These are phyloP conservation scores for Muscina levida DNA, from an alignment of 2,888 invertebrate genomes.

Conservation along the genomic window DNA sequence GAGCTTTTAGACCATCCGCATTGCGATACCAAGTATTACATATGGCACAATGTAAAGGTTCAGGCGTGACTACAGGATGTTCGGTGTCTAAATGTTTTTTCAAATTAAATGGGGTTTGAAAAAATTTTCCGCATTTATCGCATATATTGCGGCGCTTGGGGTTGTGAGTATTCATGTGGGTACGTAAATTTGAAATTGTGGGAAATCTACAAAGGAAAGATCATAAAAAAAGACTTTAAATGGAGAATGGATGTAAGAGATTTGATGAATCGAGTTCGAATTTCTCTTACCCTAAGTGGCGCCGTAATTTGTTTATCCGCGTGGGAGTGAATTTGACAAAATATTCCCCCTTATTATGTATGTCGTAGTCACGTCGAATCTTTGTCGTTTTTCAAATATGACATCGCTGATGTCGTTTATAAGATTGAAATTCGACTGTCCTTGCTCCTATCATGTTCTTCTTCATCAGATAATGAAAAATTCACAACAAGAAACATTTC, in stretches of 20 bases:
- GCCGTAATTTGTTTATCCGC: not conserved
- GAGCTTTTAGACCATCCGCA: constrained; percentile 74
- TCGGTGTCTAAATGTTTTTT: constrained; percentile 76
- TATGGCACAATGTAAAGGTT: constrained; percentile 76
- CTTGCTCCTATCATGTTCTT: too few species aligned
- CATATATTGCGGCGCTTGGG: constrained; percentile 75
- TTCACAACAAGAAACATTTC: too few species aligned
- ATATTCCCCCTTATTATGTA: too few species aligned
- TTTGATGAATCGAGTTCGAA: not conserved
- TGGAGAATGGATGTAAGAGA: not conserved
- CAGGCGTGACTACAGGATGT: constrained; percentile 75
- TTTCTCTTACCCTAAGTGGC: constrained; percentile 31
- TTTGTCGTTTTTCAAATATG: too few species aligned
- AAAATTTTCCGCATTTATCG: constrained; percentile 75
- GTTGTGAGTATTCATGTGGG: constrained; percentile 74
- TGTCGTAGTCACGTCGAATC: too few species aligned
- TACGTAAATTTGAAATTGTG: constrained; percentile 73
- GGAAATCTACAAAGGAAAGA: constrained; percentile 69
- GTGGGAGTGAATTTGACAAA: too few species aligned
- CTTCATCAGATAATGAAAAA: too few species aligned
- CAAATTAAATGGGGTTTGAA: constrained; percentile 74
- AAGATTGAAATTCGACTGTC: too few species aligned
- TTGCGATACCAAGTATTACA: constrained; percentile 78
- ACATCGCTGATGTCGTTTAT: too few species aligned
- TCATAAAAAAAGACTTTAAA: not conserved